Evolutionary conservation across 2,113 vertebrate genomes (phyloP).

Genomic region (Apodemus sylvaticus): DNA sequence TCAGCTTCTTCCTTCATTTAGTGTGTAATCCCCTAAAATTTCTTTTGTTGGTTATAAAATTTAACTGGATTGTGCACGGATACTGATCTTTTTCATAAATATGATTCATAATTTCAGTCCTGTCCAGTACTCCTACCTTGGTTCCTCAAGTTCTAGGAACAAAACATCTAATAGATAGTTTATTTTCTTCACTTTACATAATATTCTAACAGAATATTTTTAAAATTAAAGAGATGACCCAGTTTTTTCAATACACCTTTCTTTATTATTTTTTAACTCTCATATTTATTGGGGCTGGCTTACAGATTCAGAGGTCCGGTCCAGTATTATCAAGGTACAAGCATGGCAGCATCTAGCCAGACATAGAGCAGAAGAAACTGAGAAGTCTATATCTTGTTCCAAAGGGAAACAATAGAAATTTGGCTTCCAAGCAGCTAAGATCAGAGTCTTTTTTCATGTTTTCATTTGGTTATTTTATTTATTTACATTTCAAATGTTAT

Average conservation of each 20-base stretch:
- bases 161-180: conserved; percentile 1
- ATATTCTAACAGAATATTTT: background rate
- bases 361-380: no score
- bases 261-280: no score
- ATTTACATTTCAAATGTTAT: no score
- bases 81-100: conserved; percentile 2
- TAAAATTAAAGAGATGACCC: background rate
- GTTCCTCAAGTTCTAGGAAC: background rate
- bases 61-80: conserved; percentile 29
- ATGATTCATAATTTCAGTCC: background rate
- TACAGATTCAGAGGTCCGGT: no score
- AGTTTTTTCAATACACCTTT: background rate
- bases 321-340: no score
- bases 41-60: background rate
- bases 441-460: no score
- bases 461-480: no score
- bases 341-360: no score
- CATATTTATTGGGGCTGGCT: no score
- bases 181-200: background rate
- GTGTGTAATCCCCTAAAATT: background rate
- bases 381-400: no score
- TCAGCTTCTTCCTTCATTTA: background rate
- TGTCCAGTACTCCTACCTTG: background rate
- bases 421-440: no score
- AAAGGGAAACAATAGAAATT: no score